Evolutionary conservation across 2,888 invertebrate species (phyloP), one percentile per base, ranked within the genome.

Genomic region (Aethes cnicana): DNA sequence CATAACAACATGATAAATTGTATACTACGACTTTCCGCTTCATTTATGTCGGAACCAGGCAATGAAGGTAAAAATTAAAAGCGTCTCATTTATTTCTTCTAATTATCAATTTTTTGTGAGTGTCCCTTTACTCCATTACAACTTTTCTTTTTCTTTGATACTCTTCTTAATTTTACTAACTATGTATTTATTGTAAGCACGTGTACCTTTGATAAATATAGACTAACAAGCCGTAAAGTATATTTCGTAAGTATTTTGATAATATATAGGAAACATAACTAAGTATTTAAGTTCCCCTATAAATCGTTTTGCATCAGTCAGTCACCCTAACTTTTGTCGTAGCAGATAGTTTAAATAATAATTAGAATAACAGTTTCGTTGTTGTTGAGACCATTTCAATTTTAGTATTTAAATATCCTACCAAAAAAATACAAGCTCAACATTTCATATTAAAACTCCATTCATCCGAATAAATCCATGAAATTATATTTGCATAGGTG

Each of bases 11-110:
- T 26, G 11, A 44, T 37, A 35, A 55, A 60, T 72, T 72, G 66
- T 74, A 74, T 66, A 56, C 57, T 72, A 59, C 80, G 69, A 80
- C 74, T 84, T 89, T 79, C 73, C 81, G 87, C 88, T 82, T 68
- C 86, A 85, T 88, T 88, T 72, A 72, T 66, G 73, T 74, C 76
- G 88, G 79, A 86, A 80, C 84, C 88, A 89, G 89, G 86, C 83
- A 63, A 87, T 81, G 81, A 89, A 89, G 89, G 89, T 89, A 89
- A 89, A n/a, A 81, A 79, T 60, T 55, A 72, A 59, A 70, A 66
- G 62, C 69, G 60, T 63, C 69, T 53, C 66, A 64, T 69, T 72
- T 69, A 68, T 70, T 72, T 70, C 59, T 63, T 69, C 72, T 69
- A 74, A 61, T 71, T 69, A 69, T 66, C 47, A 58, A 69, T 75